Evolutionary conservation across 1,140 invertebrate genomes (phyloP), one percentile per base, ranked within the genome.

Genomic region (Drosophila eugracilis): DNA sequence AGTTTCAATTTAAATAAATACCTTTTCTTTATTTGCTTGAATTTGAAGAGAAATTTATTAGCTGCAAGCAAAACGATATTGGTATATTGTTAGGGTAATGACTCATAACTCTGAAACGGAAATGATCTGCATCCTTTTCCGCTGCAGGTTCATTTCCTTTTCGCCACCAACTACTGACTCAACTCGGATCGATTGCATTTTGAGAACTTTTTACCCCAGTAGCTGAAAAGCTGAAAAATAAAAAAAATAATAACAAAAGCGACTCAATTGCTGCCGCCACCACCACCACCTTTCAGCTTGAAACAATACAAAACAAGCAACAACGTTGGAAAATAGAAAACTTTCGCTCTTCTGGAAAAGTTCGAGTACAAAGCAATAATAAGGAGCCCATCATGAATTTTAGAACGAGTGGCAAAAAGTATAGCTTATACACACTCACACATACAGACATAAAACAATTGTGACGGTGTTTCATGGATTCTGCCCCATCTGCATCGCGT

Each of bases 381-480:
- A 69, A 69, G 65, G 65, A 69, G 47, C 65, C 67, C 65, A 69
- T 69, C 65, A 67, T 69, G 65, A 53, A 69, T 69, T 69, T 67
- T 67, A 69, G 65, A 44, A 67, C 66, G 62, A 69, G 41, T 69
- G 47, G 62, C 37, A 32, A 15, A 67, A 67, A 67, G 63, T 67
- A 53, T 52, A 36, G 3, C 9, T 15, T 21, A 10, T 26, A 34
- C 47, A 7, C 55, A 15, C 24, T 24, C 42, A 48, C 41, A 39
- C 42, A 47, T n/a, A n/a, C n/a, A n/a, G n/a, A n/a, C n/a, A n/a
- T n/a, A n/a, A n/a, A n/a, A n/a, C 30, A 39, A 42, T 52, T 19
- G 45, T 32, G 21, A 34, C 15, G 9, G 24, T n/a, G 42, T 19
- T 57, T 15, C 17, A 32, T n/a, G 21, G n/a, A 12, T 17, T 22